These are phyloP conservation scores for Schizaphis graminum DNA, from an alignment of 2,888 invertebrate genomes.

Conservation along the genomic window DNA sequence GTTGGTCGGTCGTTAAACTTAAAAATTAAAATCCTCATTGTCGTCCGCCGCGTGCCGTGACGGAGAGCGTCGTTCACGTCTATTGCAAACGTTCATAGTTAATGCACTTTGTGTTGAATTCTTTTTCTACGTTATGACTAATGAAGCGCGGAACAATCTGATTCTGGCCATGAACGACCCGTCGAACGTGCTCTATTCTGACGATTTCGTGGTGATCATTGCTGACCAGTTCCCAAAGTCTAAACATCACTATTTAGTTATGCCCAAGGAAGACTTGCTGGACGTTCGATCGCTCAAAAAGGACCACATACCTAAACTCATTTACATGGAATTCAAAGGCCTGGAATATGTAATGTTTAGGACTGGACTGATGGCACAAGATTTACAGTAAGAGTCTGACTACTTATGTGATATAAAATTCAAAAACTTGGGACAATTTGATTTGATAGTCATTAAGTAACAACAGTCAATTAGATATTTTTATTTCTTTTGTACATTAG, in stretches of 20 bases:
- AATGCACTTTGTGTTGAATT: neutral
- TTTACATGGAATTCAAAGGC: conserved; percentile 80
- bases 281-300: conserved; percentile 77
- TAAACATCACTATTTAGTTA: conserved; percentile 81
- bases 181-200: conserved; percentile 76
- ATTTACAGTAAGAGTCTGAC: conserved; percentile 48
- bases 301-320: conserved; percentile 78
- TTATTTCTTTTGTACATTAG: neutral
- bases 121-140: neutral
- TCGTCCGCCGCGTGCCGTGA: neutral
- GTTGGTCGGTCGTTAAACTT: neutral
- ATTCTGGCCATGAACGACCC: conserved; percentile 79
- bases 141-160: neutral
- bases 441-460: neutral
- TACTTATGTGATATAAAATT: neutral
- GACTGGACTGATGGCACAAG: neutral
- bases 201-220: conserved; percentile 80
- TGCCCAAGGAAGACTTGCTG: conserved; percentile 81
- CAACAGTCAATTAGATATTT: neutral
- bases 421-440: neutral
- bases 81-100: neutral
- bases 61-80: neutral
- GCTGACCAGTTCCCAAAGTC: conserved; percentile 91
- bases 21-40: too few relatives aligned
- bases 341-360: conserved; percentile 73